These are phyloP conservation scores for Cotesia congregata DNA, from an alignment of 2,888 invertebrate species.

Conservation along the genomic window DNA sequence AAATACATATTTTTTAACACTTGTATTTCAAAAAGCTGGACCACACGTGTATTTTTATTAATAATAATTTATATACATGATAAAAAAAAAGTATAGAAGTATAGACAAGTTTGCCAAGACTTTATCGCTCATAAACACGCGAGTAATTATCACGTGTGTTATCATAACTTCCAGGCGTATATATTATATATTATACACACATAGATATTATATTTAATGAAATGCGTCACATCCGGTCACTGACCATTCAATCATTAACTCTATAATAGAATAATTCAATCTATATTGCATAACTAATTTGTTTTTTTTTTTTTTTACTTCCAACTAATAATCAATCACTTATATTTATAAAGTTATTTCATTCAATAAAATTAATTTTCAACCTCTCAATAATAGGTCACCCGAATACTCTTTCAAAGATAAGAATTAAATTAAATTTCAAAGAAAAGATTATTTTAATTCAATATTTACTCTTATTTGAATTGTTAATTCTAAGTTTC, in stretches of 20 bases:
- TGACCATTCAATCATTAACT: constrained; percentile 64
- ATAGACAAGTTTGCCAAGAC: constrained; percentile 31
- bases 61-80: constrained; percentile 19
- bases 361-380: no score
- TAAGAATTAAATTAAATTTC: no score
- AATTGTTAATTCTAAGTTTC: no score
- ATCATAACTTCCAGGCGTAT: constrained; percentile 54
- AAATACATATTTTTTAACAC: background rate
- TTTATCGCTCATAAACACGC: constrained; percentile 64
- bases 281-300: constrained; percentile 34
- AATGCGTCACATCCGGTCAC: constrained; percentile 66
- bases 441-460: no score
- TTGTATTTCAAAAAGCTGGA: background rate
- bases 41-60: background rate
- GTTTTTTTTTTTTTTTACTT: constrained; percentile 20
- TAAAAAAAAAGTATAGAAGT: background rate
- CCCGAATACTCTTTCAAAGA: no score
- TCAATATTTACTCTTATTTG: no score
- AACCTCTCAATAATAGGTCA: no score
- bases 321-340: no score
- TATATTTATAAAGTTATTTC: no score
- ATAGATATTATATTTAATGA: constrained; percentile 32
- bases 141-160: constrained; percentile 61
- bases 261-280: constrained; percentile 48
- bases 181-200: background rate